These are phyloP conservation scores for Epinephelus moara DNA, from an alignment of 2,113 vertebrate species.

Conservation along the genomic window DNA sequence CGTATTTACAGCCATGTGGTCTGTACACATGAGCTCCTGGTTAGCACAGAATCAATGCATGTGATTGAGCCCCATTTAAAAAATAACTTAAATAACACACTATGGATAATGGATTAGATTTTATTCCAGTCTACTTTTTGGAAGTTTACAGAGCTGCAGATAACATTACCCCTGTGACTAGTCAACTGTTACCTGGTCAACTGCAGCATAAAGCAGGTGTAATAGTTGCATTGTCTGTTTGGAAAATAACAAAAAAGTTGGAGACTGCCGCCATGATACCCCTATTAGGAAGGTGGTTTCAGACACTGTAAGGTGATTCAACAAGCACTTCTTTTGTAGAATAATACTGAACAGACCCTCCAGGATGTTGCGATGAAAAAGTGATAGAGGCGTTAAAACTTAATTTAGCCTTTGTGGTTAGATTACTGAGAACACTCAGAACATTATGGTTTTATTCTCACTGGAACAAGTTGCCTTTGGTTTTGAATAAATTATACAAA, in stretches of 20 bases:
- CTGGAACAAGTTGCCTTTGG: no score
- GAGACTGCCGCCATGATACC: no score
- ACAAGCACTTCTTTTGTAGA: background rate
- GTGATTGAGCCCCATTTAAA: conserved; percentile 5
- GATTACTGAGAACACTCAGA: no score
- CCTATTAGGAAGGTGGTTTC: background rate
- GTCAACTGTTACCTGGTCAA: background rate
- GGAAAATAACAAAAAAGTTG: background rate
- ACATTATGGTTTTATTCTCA: no score
- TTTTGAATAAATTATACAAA: no score
- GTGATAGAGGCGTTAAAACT: no score
- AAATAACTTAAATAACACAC: background rate
- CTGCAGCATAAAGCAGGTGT: background rate
- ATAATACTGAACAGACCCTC: background rate
- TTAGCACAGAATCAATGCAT: conserved; percentile 30
- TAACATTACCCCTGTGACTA: no score
- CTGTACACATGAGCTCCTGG: conserved; percentile 21
- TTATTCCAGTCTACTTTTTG: background rate
- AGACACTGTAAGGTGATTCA: background rate
- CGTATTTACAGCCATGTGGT: conserved; percentile 37
- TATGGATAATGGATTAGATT: background rate
- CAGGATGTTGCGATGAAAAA: no score
- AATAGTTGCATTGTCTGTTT: background rate
- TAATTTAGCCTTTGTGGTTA: no score
- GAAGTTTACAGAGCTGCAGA: background rate